A percentile compares a stretch with the other conserved stretches of the same genome.
Conservation (phyloP, 1,140 invertebrate species). For the Chymomyza costata region DNA sequence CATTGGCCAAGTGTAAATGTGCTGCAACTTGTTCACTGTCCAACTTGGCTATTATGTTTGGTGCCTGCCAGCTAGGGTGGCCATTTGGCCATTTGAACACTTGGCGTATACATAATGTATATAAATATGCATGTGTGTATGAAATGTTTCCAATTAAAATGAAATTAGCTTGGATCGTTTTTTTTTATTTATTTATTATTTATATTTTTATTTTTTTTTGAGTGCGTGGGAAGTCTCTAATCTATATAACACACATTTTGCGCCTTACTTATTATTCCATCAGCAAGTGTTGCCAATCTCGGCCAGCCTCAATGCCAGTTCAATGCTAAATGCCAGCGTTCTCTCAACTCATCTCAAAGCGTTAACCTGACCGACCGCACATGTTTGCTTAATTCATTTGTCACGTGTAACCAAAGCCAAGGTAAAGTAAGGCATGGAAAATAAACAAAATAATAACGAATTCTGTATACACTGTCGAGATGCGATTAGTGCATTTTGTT, state of each 20-base stretch:
- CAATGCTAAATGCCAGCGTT: constrained; percentile 27
- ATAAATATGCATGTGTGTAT: too few species aligned
- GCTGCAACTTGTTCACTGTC: constrained; percentile 45
- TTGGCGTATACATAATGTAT: constrained; percentile 64
- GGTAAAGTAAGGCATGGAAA: constrained; percentile 12
- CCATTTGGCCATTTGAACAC: constrained; percentile 10
- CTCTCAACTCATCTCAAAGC: background rate
- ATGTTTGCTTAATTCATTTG: constrained; percentile 4
- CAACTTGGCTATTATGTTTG: too few species aligned
- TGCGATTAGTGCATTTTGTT: too few species aligned
- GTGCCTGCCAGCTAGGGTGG: constrained; percentile 10
- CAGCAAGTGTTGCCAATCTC: too few species aligned
- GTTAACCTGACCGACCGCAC: background rate
- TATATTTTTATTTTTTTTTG: background rate
- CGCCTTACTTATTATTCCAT: too few species aligned
- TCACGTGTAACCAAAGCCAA: constrained; percentile 21
- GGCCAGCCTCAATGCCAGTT: constrained; percentile 41
- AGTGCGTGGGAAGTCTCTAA: constrained; percentile 37
- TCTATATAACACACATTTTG: too few species aligned
- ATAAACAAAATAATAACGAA: too few species aligned
- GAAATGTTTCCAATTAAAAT: constrained; percentile 60
- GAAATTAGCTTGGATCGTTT: constrained; percentile 42
- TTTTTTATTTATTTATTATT: background rate
- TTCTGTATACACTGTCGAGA: too few species aligned
- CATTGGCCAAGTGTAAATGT: constrained; percentile 53